Evolutionary conservation across 2,888 invertebrate genomes (phyloP).

Genomic region (Nezara viridula): DNA sequence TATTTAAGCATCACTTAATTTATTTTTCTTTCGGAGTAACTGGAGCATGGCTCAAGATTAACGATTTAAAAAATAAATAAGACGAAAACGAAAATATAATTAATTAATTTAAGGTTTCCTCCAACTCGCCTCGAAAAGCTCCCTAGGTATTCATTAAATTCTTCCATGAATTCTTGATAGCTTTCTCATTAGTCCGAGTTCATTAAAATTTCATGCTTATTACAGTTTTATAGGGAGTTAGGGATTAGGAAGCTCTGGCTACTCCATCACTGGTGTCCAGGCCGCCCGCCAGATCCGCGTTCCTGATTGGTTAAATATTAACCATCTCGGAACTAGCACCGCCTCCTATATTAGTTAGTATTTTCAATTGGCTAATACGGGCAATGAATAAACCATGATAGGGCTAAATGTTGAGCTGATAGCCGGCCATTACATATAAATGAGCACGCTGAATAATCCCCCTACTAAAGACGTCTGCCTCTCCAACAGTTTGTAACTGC

Average conservation of each 20-base stretch:
- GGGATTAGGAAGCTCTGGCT: no score
- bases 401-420: background rate
- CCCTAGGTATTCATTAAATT: background rate
- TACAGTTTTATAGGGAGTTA: background rate
- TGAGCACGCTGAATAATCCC: slow-evolving; percentile 8
- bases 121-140: background rate
- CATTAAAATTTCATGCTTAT: slow-evolving; percentile 30
- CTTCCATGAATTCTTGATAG: background rate
- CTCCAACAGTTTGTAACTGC: background rate
- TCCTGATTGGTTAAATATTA: background rate
- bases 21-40: background rate
- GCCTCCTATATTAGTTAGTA: background rate
- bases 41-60: background rate
- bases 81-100: background rate
- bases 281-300: background rate
- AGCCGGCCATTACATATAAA: slow-evolving; percentile 30
- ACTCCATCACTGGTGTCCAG: background rate
- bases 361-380: slow-evolving; percentile 5
- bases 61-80: background rate
- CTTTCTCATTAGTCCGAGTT: background rate
- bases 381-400: slow-evolving; percentile 27
- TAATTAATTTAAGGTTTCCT: background rate
- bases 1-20: background rate
- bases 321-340: background rate
- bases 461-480: background rate